Evolutionary conservation across 1,140 invertebrate genomes (phyloP).

Genomic region (Physella acuta): DNA sequence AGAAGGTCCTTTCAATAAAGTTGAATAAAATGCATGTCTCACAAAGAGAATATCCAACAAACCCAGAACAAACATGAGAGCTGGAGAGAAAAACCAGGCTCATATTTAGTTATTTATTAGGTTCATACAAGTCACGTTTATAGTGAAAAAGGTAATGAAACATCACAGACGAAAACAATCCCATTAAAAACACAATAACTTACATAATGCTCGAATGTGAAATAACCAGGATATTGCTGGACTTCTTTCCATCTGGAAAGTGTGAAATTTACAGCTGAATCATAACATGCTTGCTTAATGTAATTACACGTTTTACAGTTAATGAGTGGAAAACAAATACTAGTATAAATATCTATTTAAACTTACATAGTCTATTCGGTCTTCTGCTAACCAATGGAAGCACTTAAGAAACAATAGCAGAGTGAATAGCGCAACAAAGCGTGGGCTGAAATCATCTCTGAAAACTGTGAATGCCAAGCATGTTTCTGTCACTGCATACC

Average conservation of each 20-base stretch:
- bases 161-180: no score
- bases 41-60: slow-evolving; percentile 87
- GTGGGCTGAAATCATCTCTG: slow-evolving; percentile 97
- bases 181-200: no score
- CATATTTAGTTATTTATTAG: no score
- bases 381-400: slow-evolving; percentile 99
- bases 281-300: no score
- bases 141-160: no score
- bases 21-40: slow-evolving; percentile 90
- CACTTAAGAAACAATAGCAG: slow-evolving; percentile 96
- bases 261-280: no score
- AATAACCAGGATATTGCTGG: slow-evolving; percentile 95
- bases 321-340: no score
- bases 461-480: slow-evolving; percentile 99
- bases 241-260: slow-evolving; percentile 93
- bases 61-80: slow-evolving; percentile 77
- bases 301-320: no score
- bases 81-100: slow-evolving; percentile 60
- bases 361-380: slow-evolving; percentile 96
- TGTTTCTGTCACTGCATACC: slow-evolving; percentile 99
- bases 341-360: no score
- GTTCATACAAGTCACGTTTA: no score
- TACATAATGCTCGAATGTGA: slow-evolving; percentile 86
- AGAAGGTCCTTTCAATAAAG: slow-evolving; percentile 90
- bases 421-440: slow-evolving; percentile 97